Evolutionary conservation across 2,888 invertebrate species (phyloP).

Genomic region (Tetheella fluctuosa): DNA sequence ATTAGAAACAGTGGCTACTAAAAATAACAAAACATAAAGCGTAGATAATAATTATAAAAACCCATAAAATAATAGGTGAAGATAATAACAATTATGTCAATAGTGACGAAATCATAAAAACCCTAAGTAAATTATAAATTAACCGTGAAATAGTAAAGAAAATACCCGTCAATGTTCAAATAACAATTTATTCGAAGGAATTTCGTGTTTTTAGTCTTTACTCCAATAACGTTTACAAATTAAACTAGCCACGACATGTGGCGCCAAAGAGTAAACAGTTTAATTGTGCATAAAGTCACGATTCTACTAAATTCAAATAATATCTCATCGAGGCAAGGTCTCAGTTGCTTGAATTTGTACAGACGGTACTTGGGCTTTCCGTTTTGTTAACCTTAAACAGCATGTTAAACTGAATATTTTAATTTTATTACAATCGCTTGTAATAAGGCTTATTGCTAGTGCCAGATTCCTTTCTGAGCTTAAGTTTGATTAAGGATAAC

Average conservation of each 20-base stretch:
- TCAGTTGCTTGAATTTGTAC: not conserved
- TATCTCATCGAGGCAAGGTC: constrained; percentile 30
- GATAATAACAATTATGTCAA: constrained; percentile 33
- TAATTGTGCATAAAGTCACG: constrained; percentile 76
- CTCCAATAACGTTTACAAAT: constrained; percentile 68
- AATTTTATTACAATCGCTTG: not conserved
- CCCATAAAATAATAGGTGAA: constrained; percentile 20
- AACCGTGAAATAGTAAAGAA: constrained; percentile 55
- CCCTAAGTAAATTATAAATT: constrained; percentile 45
- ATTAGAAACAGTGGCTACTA: constrained; percentile 19
- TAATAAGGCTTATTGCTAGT: constrained; percentile 10
- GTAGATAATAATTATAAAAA: constrained; percentile 19
- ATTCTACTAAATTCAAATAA: constrained; percentile 61
- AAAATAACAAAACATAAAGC: constrained; percentile 20
- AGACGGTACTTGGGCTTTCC: constrained; percentile 32
- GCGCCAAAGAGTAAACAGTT: constrained; percentile 74
- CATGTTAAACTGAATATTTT: not conserved
- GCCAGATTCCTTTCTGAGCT: constrained; percentile 31
- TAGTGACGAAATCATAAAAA: constrained; percentile 36
- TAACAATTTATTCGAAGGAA: constrained; percentile 57
- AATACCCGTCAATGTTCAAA: constrained; percentile 41
- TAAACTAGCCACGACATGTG: constrained; percentile 68
- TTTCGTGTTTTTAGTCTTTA: constrained; percentile 55
- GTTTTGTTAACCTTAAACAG: constrained; percentile 13
- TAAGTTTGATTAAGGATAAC: constrained; percentile 27